These are phyloP conservation scores for Sepiola atlantica DNA, from an alignment of 2,888 invertebrate species.

Conservation along the genomic window DNA sequence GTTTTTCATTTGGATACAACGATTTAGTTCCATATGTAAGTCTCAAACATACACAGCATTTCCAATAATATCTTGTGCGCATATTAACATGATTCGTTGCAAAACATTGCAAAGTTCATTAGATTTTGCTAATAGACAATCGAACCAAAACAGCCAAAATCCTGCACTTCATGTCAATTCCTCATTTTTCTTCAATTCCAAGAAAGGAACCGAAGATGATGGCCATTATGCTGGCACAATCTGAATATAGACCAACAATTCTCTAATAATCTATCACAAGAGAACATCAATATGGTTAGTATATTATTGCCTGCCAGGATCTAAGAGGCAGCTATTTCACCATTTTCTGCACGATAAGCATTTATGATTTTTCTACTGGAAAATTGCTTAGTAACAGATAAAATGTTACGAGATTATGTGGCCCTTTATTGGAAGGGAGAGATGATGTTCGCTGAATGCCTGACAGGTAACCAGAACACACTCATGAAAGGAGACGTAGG, in stretches of 20 bases:
- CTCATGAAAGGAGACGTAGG: too few relatives aligned
- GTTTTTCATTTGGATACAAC: too few relatives aligned
- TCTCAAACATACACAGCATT: too few relatives aligned
- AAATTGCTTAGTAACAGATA: background rate
- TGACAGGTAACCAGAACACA: too few relatives aligned
- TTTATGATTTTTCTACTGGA: background rate
- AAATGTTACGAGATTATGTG: background rate
- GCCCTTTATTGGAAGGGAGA: too few relatives aligned
- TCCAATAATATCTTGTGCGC: too few relatives aligned
- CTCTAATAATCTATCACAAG: background rate
- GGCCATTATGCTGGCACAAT: conserved; percentile 8
- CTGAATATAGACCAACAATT: conserved; percentile 3
- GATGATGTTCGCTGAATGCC: too few relatives aligned
- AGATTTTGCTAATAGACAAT: too few relatives aligned
- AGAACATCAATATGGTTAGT: background rate
- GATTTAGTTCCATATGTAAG: too few relatives aligned
- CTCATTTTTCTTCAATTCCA: background rate
- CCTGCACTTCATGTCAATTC: background rate
- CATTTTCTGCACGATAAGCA: background rate
- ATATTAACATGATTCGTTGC: too few relatives aligned
- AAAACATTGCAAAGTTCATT: too few relatives aligned
- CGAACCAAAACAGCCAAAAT: background rate
- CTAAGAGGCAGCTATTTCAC: background rate
- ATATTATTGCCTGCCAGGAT: background rate
- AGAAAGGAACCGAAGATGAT: background rate